Evolutionary conservation across 2,797 vertebrate genomes (phyloP), one percentile per base, ranked within the genome.

Genomic region (Typhlichthys subterraneus): DNA sequence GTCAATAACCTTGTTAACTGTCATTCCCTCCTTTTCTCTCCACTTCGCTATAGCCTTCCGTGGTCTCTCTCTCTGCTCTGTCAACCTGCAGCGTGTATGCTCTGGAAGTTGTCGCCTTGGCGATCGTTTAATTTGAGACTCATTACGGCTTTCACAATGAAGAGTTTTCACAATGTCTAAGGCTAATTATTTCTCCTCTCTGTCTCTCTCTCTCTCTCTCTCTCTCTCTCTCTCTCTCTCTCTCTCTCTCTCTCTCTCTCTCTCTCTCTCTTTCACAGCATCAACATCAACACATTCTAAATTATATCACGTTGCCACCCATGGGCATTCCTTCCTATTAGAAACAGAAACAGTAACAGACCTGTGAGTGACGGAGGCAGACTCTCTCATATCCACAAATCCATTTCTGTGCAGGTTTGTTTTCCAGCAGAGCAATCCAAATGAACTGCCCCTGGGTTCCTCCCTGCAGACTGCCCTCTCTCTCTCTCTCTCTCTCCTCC

Each of bases 21-120:
- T 45, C 51, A 51, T 57, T 53, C 14, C 8, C 17, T 38, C 63
- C 11, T 38, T 3, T 1, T 2, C 10, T 59, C 13, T 3, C 15
- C 64, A 12, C 38, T 14, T 38, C 45, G n/a, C n/a, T n/a, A n/a
- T 55, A 38, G n/a, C 33, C 11, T 33, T n/a, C n/a, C 70, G 48
- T 53, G 9, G 45, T 56, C 47, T 61, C 38, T 62, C 15, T 7
- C 23, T 31, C 1, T 12, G 7, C 13, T 56, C 49, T 59, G 38
- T 42, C 38, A 42, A 42, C 38, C 38, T 42, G 38, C 38, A 42
- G 1, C 38, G 6, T 42, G 38, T 42, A 42, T 7, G 38, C 38
- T 42, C 38, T 9, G 6, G 7, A 85, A 85, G 73, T 85, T 85
- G 33, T 31, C 4, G 38, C 38, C 9, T 4, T 42, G 8, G 7